Percentiles rank a stretch among this genome's conserved stretches.
phyloP scores from a whole-genome alignment of 2,797 vertebrate species.

The Peromyscus eremicus region DNA sequence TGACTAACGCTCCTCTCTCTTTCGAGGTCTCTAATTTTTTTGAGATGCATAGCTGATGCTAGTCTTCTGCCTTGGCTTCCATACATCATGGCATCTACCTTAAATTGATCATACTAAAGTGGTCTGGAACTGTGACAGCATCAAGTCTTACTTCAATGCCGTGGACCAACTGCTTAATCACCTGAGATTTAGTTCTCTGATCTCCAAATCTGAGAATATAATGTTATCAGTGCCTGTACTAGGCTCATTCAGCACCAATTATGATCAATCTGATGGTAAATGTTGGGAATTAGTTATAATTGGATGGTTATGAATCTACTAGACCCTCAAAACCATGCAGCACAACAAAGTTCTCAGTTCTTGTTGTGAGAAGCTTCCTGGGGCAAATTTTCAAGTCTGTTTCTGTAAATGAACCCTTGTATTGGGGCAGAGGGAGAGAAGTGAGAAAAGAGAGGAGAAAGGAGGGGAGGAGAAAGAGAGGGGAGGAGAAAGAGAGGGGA shows the following conservation, averaged over 20 bases:
- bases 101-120: background rate
- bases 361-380: background rate
- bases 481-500: background rate
- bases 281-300: background rate
- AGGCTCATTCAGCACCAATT: background rate
- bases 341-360: background rate
- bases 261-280: background rate
- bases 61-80: background rate
- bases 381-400: background rate
- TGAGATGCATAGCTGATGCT: background rate
- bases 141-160: background rate
- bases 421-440: background rate
- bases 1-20: background rate
- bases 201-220: background rate
- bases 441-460: background rate
- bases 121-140: background rate
- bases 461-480: background rate
- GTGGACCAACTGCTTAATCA: background rate
- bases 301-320: background rate
- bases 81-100: too few species aligned
- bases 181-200: background rate
- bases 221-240: background rate
- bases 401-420: background rate
- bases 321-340: background rate
- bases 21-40: background rate